Evolutionary conservation across 2,797 vertebrate genomes (phyloP).

Genomic region (Notoglanidium macrostoma): DNA sequence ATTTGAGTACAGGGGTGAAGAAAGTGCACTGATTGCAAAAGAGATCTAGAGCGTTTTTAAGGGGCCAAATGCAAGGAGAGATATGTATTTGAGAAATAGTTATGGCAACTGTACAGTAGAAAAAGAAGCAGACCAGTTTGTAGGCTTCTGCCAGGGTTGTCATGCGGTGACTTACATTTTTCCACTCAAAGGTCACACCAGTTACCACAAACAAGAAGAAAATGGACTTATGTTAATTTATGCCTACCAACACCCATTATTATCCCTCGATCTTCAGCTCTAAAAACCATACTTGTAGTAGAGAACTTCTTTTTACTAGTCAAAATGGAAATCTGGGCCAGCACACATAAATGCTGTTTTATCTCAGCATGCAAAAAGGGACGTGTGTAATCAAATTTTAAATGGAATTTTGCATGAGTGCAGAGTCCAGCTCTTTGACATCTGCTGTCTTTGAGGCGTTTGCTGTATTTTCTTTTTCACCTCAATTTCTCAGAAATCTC

Average conservation of each 20-base stretch:
- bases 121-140: background rate
- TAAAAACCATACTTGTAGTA: conserved; percentile 42
- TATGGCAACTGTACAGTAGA: conserved; percentile 28
- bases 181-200: background rate
- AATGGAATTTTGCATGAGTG: conserved; percentile 64
- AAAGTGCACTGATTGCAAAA: conserved; percentile 57
- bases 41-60: conserved; percentile 39
- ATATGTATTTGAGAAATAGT: conserved; percentile 27
- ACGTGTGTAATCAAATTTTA: conserved; percentile 68
- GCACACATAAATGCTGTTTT: conserved; percentile 63
- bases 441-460: conserved; percentile 57
- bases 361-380: conserved; percentile 59
- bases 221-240: background rate
- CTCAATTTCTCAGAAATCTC: conserved; percentile 47
- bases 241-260: conserved; percentile 17
- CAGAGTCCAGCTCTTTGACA: conserved; percentile 63
- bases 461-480: conserved; percentile 35
- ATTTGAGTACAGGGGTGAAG: conserved; percentile 59
- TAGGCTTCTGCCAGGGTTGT: conserved; percentile 5
- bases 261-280: conserved; percentile 22
- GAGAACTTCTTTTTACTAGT: conserved; percentile 57
- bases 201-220: conserved; percentile 20
- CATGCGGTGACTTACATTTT: conserved; percentile 16
- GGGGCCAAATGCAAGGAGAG: conserved; percentile 26
- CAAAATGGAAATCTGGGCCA: conserved; percentile 64